A percentile compares a stretch with the other conserved stretches of the same genome.
These are phyloP conservation scores for Scrobipalpa costella DNA, from an alignment of 2,888 invertebrate genomes.

Conservation along the genomic window DNA sequence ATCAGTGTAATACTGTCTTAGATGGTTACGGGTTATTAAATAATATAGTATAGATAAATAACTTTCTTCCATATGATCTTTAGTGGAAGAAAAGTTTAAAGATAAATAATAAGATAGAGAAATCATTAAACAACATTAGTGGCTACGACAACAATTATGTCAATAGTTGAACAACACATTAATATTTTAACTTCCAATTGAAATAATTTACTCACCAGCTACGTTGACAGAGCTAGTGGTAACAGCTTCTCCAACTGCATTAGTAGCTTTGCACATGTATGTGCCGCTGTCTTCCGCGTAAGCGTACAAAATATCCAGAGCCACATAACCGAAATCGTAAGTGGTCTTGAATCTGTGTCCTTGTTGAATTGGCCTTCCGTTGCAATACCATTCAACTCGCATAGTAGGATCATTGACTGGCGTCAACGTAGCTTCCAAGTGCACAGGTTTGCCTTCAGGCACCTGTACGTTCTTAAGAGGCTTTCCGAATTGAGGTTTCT, in stretches of 20 bases:
- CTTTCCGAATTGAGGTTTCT: constrained; percentile 94
- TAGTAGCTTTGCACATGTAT: constrained; percentile 97
- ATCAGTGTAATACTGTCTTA: too few relatives aligned
- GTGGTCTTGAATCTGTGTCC: constrained; percentile 98
- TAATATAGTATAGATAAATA: not conserved
- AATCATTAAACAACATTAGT: not conserved
- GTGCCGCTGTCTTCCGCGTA: constrained; percentile 98
- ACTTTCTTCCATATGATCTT: not conserved
- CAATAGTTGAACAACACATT: not conserved
- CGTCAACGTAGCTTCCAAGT: constrained; percentile 96
- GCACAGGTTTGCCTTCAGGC: constrained; percentile 92
- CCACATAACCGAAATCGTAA: constrained; percentile 98
- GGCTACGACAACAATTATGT: not conserved
- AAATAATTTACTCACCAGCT: constrained; percentile 82
- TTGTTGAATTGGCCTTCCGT: constrained; percentile 95
- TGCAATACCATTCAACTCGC: constrained; percentile 99
- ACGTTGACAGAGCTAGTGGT: constrained; percentile 95
- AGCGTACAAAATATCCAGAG: constrained; percentile 97
- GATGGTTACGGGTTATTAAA: not conserved
- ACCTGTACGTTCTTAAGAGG: constrained; percentile 93
- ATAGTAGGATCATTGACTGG: constrained; percentile 99
- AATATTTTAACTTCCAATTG: not conserved
- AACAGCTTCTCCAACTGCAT: constrained; percentile 97
- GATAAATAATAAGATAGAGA: not conserved
- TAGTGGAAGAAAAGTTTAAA: not conserved